phyloP scores from a whole-genome alignment of 2,888 invertebrate species.

The Sicus ferrugineus region DNA sequence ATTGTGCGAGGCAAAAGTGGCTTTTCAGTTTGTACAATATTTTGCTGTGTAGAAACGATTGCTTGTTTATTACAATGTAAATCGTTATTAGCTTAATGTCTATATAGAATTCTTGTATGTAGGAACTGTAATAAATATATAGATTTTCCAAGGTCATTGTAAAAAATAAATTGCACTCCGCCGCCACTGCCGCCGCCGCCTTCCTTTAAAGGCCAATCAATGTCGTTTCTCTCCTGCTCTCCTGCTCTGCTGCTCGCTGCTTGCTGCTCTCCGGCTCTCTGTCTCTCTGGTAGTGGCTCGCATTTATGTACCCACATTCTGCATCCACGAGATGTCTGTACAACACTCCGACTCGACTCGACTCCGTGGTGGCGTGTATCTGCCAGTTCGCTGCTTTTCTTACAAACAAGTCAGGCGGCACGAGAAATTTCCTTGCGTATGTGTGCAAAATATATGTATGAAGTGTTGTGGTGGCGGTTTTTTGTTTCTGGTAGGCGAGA shows the following conservation, averaged over 20 bases:
- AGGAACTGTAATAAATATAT: constrained; percentile 13
- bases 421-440: neutral
- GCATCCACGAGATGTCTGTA: constrained; percentile 23
- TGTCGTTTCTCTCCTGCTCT: constrained; percentile 11
- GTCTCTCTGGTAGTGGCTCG: neutral
- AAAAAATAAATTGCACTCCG: constrained; percentile 42
- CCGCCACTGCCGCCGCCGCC: constrained; percentile 15
- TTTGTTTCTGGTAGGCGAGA: neutral
- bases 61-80: neutral
- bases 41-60: neutral
- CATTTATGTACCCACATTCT: constrained; percentile 5
- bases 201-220: constrained; percentile 18
- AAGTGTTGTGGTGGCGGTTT: too few species aligned
- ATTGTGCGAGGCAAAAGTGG: too few species aligned
- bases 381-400: constrained; percentile 15
- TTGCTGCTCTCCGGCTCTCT: neutral
- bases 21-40: neutral
- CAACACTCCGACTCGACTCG: neutral
- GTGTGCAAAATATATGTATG: neutral
- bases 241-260: constrained; percentile 12
- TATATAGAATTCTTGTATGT: neutral
- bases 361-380: constrained; percentile 16
- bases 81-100: neutral
- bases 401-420: constrained; percentile 8
- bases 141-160: constrained; percentile 44